Conservation (phyloP, 2,113 vertebrate genomes). For the Phaethornis superciliosus region DNA sequence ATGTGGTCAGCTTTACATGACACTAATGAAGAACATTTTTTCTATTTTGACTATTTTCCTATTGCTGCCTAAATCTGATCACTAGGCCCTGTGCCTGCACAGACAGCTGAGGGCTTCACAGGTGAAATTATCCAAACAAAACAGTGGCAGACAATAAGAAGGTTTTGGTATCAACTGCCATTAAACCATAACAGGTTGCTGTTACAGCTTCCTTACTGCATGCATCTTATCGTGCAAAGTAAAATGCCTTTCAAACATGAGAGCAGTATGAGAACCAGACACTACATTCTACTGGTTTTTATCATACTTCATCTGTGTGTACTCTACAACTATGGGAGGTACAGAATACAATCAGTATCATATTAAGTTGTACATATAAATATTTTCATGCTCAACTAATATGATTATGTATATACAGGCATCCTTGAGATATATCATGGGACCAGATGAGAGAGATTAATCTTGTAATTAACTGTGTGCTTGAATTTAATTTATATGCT, state of each 20-base stretch:
- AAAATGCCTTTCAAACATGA: not conserved
- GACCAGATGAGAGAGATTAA: not conserved
- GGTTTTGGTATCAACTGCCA: not conserved
- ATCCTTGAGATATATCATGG: not conserved
- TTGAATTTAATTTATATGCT: slow-evolving; percentile 57
- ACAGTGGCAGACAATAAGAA: not conserved
- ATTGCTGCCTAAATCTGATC: not conserved
- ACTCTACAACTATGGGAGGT: not conserved
- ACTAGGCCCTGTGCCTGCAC: not conserved
- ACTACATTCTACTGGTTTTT: not conserved
- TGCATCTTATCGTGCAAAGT: not conserved
- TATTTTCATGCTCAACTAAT: slow-evolving; percentile 11
- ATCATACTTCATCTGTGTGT: not conserved
- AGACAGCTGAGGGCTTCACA: not conserved
- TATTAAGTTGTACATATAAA: slow-evolving; percentile 15
- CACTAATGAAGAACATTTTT: not conserved
- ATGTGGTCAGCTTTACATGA: not conserved
- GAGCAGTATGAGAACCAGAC: not conserved
- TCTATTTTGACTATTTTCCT: not conserved
- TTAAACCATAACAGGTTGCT: not conserved
- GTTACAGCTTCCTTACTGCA: not conserved
- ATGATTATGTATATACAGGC: not conserved
- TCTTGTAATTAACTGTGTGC: slow-evolving; percentile 41
- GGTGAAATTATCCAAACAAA: not conserved
- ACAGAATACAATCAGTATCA: not conserved